A percentile compares a stretch with the other conserved stretches of the same genome.
These are phyloP conservation scores for Anthopleura xanthogrammica DNA, from an alignment of 92 coral and sea anemone genomes.

Conservation along the genomic window DNA sequence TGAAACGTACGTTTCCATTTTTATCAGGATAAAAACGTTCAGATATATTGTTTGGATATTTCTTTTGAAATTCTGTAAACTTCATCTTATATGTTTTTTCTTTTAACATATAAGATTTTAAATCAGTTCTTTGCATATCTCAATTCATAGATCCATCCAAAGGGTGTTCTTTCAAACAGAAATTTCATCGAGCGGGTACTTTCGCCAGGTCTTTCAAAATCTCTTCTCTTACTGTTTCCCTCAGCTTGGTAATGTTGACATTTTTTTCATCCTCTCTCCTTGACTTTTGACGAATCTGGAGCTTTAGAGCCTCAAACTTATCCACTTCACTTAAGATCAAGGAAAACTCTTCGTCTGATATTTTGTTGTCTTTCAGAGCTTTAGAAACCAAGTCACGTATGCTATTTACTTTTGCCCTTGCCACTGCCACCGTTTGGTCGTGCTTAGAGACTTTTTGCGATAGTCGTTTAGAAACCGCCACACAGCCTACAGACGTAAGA, in stretches of 20 bases:
- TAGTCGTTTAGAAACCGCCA: conserved; percentile 36
- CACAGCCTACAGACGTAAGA: conserved; percentile 39
- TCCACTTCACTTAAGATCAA: conserved; percentile 30
- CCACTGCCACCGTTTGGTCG: conserved; percentile 42
- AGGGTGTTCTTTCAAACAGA: conserved; percentile 23
- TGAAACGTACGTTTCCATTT: not conserved
- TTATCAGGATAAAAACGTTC: not conserved
- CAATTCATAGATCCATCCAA: conserved; percentile 28
- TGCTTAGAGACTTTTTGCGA: conserved; percentile 47
- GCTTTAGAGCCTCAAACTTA: conserved; percentile 30
- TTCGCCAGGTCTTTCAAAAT: conserved; percentile 22
- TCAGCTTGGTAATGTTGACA: conserved; percentile 14
- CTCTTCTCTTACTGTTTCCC: conserved; percentile 28
- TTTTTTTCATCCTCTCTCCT: conserved; percentile 26
- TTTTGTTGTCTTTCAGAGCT: conserved; percentile 39
- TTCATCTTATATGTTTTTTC: conserved; percentile 25
- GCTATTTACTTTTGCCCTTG: conserved; percentile 41
- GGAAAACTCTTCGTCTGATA: conserved; percentile 31
- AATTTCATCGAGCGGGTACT: conserved; percentile 13
- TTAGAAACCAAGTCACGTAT: conserved; percentile 39
- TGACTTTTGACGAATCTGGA: conserved; percentile 26
- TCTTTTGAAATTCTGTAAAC: conserved; percentile 12
- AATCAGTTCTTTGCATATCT: conserved; percentile 19
- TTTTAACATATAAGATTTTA: conserved; percentile 1
- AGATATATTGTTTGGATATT: not conserved